Conservation (phyloP, 1,140 invertebrate genomes). For the Mya arenaria region DNA sequence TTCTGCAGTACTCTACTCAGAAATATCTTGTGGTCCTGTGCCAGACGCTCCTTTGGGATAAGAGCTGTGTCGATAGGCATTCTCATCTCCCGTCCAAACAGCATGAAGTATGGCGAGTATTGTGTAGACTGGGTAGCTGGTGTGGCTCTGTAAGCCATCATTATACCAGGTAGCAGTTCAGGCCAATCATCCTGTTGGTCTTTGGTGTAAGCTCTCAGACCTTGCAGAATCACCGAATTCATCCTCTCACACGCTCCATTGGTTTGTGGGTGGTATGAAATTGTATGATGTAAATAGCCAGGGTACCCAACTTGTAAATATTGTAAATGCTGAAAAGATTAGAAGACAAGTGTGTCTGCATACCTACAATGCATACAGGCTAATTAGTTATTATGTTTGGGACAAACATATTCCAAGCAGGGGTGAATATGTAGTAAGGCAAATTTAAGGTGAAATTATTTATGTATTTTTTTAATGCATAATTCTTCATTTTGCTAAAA, state of each 20-base stretch:
- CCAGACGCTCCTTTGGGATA: not conserved
- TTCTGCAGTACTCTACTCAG: not conserved
- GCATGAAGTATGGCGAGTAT: not conserved
- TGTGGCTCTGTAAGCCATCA: too few relatives aligned
- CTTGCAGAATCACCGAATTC: slow-evolving; percentile 6
- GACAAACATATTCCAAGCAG: too few relatives aligned
- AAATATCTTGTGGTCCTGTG: not conserved
- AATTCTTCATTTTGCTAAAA: too few relatives aligned
- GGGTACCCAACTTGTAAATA: too few relatives aligned
- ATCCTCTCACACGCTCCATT: not conserved
- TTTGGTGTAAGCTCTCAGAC: not conserved
- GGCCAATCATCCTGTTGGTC: slow-evolving; percentile 8
- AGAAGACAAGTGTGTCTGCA: too few relatives aligned
- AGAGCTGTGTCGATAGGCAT: slow-evolving; percentile 4
- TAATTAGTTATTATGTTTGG: too few relatives aligned
- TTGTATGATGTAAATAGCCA: too few relatives aligned
- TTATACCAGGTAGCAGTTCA: not conserved
- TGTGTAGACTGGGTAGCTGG: not conserved
- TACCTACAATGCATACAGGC: too few relatives aligned
- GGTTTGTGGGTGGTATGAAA: slow-evolving; percentile 11
- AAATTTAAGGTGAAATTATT: too few relatives aligned
- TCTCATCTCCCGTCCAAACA: slow-evolving; percentile 21
- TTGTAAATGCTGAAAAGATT: too few relatives aligned
- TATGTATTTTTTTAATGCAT: too few relatives aligned
- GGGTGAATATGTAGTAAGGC: too few relatives aligned